Percentiles rank a stretch among this genome's conserved stretches.
These are phyloP conservation scores for Tyrannus savana DNA, from an alignment of 2,113 vertebrate species.

Conservation along the genomic window DNA sequence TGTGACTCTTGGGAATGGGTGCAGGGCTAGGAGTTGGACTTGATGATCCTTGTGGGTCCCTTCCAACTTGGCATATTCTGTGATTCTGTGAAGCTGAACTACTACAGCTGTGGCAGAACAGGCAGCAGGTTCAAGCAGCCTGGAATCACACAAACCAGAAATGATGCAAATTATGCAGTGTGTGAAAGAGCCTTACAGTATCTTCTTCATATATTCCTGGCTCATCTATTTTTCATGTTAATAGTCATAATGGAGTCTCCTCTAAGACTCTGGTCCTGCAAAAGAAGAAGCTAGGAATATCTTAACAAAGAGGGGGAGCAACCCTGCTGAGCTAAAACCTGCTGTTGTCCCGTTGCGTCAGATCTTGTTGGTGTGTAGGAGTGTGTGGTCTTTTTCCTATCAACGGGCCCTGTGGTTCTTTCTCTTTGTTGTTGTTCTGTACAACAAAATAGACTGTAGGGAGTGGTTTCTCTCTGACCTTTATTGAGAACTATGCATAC, in stretches of 20 bases:
- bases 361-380: not conserved
- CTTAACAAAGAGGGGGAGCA: not conserved
- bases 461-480: not conserved
- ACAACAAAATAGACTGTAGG: not conserved
- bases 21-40: not conserved
- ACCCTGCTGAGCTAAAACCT: not conserved
- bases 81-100: not conserved
- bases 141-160: not conserved
- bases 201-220: not conserved
- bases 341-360: not conserved
- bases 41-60: not conserved
- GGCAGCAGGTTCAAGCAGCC: not conserved
- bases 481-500: not conserved
- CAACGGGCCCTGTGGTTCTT: not conserved
- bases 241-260: not conserved
- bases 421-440: not conserved
- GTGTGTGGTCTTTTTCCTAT: not conserved
- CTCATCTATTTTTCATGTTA: not conserved
- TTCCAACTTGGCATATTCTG: not conserved
- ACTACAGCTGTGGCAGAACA: not conserved
- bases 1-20: not conserved
- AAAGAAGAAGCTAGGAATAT: not conserved
- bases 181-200: not conserved
- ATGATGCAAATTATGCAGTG: not conserved
- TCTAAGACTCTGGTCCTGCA: not conserved